Evolutionary conservation across 2,113 vertebrate species (phyloP).

Genomic region (Aphyosemion australe): DNA sequence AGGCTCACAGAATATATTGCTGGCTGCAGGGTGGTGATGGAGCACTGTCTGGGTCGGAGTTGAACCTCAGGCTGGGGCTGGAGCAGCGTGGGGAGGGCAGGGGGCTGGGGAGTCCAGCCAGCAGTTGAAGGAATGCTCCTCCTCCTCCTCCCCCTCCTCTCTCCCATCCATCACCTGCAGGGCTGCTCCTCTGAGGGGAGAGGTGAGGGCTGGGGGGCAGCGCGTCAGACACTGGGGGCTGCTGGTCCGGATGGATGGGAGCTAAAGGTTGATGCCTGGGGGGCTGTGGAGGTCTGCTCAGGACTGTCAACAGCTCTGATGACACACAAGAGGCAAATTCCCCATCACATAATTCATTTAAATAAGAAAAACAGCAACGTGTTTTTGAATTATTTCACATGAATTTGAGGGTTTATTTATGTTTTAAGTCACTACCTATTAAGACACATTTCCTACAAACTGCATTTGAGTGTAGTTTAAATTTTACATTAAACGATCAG

Average conservation of each 20-base stretch:
- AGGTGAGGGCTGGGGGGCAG: slow-evolving; percentile 34
- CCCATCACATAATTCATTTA: too few relatives aligned
- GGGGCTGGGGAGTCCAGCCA: slow-evolving; percentile 88
- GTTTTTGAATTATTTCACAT: too few relatives aligned
- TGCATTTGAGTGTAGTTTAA: too few relatives aligned
- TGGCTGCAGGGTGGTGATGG: slow-evolving; percentile 93
- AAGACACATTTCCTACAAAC: too few relatives aligned
- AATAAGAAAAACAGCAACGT: too few relatives aligned
- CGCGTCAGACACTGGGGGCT: slow-evolving; percentile 18
- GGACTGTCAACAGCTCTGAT: slow-evolving; percentile 43
- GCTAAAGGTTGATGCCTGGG: slow-evolving; percentile 42
- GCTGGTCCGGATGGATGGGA: slow-evolving; percentile 36
- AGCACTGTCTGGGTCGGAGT: slow-evolving; percentile 89
- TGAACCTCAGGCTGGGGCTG: slow-evolving; percentile 91
- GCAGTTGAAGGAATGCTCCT: slow-evolving; percentile 86
- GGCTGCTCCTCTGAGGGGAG: slow-evolving; percentile 45
- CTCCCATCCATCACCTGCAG: slow-evolving; percentile 17
- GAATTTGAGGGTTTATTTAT: too few relatives aligned
- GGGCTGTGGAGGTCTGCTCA: slow-evolving; percentile 39
- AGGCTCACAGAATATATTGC: slow-evolving; percentile 88
- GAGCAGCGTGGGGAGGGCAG: slow-evolving; percentile 90
- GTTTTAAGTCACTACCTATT: too few relatives aligned
- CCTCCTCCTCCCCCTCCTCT: slow-evolving; percentile 55
- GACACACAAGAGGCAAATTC: slow-evolving; percentile 3
- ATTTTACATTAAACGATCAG: too few relatives aligned